Conservation (phyloP, 1,140 invertebrate species). For the Phortica variegata region DNA sequence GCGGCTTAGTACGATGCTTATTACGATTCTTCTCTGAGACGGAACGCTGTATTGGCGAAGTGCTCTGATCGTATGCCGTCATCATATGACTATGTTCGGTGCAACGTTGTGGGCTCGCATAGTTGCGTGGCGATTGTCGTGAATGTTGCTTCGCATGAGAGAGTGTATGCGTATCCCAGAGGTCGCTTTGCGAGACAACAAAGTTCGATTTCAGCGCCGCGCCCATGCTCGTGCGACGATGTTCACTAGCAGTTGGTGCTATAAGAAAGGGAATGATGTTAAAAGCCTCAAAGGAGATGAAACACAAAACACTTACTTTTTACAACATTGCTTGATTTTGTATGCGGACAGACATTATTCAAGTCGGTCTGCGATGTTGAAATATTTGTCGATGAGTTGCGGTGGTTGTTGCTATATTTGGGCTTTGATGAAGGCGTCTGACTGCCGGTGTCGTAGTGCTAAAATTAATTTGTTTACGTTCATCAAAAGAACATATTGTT, state of each 20-base stretch:
- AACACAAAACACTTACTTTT: conserved; percentile 28
- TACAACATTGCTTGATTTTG: conserved; percentile 32
- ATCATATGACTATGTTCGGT: conserved; percentile 49
- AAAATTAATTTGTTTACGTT: background rate
- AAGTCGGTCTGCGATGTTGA: conserved; percentile 52
- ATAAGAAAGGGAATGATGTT: background rate
- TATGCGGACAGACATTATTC: conserved; percentile 52
- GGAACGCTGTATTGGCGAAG: conserved; percentile 62
- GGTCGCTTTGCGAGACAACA: conserved; percentile 65
- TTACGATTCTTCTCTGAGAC: conserved; percentile 63
- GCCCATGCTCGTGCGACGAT: conserved; percentile 52
- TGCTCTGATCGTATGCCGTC: conserved; percentile 42
- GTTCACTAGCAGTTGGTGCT: conserved; percentile 48
- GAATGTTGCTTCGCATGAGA: conserved; percentile 62
- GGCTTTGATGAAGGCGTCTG: conserved; percentile 44
- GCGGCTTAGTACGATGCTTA: conserved; percentile 57
- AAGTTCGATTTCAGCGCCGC: conserved; percentile 61
- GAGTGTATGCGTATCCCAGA: conserved; percentile 66
- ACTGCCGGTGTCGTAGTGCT: conserved; percentile 49
- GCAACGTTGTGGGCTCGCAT: conserved; percentile 51
- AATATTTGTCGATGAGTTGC: conserved; percentile 49
- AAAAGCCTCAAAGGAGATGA: background rate
- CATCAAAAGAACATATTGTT: background rate
- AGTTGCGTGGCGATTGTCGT: conserved; percentile 55
- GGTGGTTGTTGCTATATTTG: conserved; percentile 45